Evolutionary conservation across 1,140 invertebrate genomes (phyloP), one percentile per base, ranked within the genome.

Genomic region (fruit fly (Drosophila melanogaster)): DNA sequence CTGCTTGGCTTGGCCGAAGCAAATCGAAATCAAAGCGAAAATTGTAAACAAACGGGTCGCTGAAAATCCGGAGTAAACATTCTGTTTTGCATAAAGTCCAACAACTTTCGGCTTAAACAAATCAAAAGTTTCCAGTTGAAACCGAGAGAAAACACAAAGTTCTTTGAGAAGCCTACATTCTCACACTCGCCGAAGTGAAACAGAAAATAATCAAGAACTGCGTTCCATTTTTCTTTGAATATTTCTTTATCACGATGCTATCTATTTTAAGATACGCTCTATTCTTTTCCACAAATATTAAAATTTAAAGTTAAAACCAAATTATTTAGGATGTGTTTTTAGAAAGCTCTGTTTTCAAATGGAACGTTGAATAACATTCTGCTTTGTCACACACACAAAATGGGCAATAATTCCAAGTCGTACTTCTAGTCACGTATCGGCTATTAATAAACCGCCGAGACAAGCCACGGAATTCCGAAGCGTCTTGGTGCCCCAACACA

Each of bases 1-100:
- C 81, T 81, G 81, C 78, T 86, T 87, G 81, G 83, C 83, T 85
- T 55, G 56, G 60, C 47, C 65, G 43, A 56, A 59, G 67, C 62
- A 80, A 85, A 85, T 85, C 76, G 69, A 85, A 85, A 87, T 72
- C 81, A 60, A 53, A 66, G 69, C 57, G 55, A 65, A 59, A 70
- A 86, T 86, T 74, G 73, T 77, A 85, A 85, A 77, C 67, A 80
- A 86, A 80, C 40, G 54, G 41, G 53, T 37, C 49, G 50, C 15
- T 35, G 14, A 19, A 56, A 33, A 40, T 33, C 33, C 19, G n/a
- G 40, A 44, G 43, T 44, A 38, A 41, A 66, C 30, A 46, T 44
- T 37, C 33, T 64, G 66, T 46, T 74, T 85, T 78, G 64, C 81
- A 86, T 81, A 73, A 85, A 73, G 67, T 46, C 50, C 73, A 77